phyloP scores from a whole-genome alignment of 2,888 invertebrate species.

The Phytoseiulus persimilis region DNA sequence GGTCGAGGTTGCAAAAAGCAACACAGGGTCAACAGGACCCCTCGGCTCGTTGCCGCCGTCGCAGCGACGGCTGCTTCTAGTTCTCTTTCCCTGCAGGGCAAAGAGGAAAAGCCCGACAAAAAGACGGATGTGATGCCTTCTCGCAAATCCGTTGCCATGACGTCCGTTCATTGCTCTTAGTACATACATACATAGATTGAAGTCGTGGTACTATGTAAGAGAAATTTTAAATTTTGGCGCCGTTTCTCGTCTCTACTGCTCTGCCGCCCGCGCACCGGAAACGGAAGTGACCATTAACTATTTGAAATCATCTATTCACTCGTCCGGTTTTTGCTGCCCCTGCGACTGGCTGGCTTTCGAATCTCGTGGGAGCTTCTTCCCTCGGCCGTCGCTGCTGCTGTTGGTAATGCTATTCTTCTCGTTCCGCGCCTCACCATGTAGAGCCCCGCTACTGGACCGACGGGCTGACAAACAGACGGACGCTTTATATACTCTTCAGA shows the following conservation, averaged over 20 bases:
- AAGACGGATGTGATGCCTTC: background rate
- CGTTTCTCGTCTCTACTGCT: background rate
- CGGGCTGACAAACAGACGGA: background rate
- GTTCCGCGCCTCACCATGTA: background rate
- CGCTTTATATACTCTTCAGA: background rate
- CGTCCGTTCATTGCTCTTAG: background rate
- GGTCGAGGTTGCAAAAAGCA: background rate
- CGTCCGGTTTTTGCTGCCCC: background rate
- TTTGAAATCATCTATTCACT: conserved; percentile 22
- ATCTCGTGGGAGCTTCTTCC: background rate
- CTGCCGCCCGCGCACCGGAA: background rate
- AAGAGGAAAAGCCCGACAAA: background rate
- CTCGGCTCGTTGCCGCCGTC: background rate
- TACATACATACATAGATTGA: background rate
- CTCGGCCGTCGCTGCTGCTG: background rate
- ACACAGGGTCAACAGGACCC: background rate
- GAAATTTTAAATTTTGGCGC: conserved; percentile 5
- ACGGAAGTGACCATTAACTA: conserved; percentile 31
- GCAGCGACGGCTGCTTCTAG: background rate
- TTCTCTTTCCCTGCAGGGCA: background rate
- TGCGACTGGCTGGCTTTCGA: background rate
- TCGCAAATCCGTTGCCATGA: conserved; percentile 5
- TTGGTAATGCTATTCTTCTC: background rate
- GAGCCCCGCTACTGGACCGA: background rate
- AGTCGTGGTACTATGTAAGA: background rate